A percentile compares a stretch with the other conserved stretches of the same genome.
phyloP scores from a whole-genome alignment of 2,797 vertebrate genomes.

The Lateolabrax maculatus region DNA sequence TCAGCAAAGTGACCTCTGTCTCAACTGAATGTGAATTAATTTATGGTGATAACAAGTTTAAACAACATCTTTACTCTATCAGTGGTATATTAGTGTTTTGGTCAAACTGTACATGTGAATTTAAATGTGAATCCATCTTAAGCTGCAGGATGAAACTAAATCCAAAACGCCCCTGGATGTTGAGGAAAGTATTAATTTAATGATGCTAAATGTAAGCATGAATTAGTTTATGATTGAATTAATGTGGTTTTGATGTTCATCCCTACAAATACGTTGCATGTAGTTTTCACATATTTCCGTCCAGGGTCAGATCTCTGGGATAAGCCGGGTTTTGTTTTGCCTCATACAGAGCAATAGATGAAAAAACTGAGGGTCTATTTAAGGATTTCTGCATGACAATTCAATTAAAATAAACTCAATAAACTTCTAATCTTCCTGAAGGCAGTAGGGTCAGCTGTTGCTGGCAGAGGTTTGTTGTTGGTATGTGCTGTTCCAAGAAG shows the following conservation, averaged over 20 bases:
- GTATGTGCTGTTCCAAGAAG: neutral
- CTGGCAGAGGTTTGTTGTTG: constrained; percentile 19
- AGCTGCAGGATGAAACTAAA: constrained; percentile 3
- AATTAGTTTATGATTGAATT: constrained; percentile 14
- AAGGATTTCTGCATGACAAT: constrained; percentile 28
- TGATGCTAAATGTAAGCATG: constrained; percentile 9
- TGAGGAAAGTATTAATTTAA: neutral
- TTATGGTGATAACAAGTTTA: constrained; percentile 40
- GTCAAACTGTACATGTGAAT: constrained; percentile 2
- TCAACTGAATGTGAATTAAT: constrained; percentile 33
- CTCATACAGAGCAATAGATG: constrained; percentile 17
- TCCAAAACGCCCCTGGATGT: constrained; percentile 21
- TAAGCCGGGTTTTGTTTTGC: constrained; percentile 24
- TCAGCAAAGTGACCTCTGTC: constrained; percentile 19
- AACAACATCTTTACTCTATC: constrained; percentile 5
- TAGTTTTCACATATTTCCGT: neutral
- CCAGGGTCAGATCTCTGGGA: constrained; percentile 21
- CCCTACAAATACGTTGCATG: neutral
- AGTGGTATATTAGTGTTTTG: neutral
- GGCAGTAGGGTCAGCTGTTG: constrained; percentile 11
- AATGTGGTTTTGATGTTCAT: constrained; percentile 25
- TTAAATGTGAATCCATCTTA: constrained; percentile 8
- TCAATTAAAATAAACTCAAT: constrained; percentile 56
- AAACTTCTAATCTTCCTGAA: constrained; percentile 22
- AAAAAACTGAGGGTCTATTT: constrained; percentile 36